phyloP scores from a whole-genome alignment of 1,140 invertebrate genomes.

The Thaumetopoea pityocampa region DNA sequence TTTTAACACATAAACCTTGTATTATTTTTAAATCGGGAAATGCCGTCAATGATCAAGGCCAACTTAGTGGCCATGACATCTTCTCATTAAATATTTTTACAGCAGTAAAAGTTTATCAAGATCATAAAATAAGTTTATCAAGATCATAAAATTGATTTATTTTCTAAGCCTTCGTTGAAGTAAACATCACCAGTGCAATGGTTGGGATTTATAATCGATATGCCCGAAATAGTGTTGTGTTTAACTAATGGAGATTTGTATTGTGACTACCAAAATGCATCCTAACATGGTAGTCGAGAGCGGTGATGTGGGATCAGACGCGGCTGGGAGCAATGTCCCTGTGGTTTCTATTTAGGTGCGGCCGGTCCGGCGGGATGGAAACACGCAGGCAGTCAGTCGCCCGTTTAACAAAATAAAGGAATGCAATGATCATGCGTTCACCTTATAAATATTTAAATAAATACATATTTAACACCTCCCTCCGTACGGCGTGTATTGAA shows the following conservation, averaged over 20 bases:
- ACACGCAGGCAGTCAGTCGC: slow-evolving; percentile 55
- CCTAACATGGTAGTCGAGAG: slow-evolving; percentile 58
- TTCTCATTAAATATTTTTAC: slow-evolving; percentile 14
- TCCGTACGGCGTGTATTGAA: too few species aligned
- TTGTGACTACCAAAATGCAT: slow-evolving; percentile 26
- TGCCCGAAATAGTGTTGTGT: slow-evolving; percentile 1
- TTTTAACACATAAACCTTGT: slow-evolving; percentile 5
- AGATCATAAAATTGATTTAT: slow-evolving; percentile 3
- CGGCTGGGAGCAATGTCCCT: slow-evolving; percentile 69
- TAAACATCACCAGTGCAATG: neutral
- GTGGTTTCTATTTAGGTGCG: slow-evolving; percentile 74
- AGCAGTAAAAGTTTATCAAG: slow-evolving; percentile 18
- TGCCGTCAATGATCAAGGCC: slow-evolving; percentile 27
- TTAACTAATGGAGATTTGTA: neutral
- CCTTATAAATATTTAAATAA: slow-evolving; percentile 18
- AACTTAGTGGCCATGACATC: slow-evolving; percentile 8
- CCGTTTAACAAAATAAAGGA: slow-evolving; percentile 58
- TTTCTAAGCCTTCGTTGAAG: slow-evolving; percentile 1
- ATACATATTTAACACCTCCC: slow-evolving; percentile 5
- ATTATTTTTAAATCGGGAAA: slow-evolving; percentile 23
- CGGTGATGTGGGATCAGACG: slow-evolving; percentile 53
- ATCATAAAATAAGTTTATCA: too few species aligned
- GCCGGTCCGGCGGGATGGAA: slow-evolving; percentile 60
- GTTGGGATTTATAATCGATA: neutral
- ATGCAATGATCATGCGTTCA: slow-evolving; percentile 41